Conservation (phyloP, 2,113 vertebrate genomes). For the Miniopterus natalensis region DNA sequence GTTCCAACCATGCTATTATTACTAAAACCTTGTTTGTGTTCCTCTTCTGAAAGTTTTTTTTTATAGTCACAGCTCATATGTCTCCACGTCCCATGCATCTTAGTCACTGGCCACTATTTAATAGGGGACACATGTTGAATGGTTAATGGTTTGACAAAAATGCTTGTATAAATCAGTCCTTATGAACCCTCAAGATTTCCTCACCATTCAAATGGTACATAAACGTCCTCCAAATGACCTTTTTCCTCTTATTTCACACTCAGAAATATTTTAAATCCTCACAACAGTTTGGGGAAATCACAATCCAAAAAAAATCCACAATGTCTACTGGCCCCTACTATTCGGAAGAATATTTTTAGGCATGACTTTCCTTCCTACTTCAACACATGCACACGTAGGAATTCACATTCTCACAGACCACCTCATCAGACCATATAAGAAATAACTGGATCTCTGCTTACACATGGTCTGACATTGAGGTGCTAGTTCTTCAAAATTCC, state of each 20-base stretch:
- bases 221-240: not conserved
- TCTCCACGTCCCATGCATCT: not conserved
- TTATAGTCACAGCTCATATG: not conserved
- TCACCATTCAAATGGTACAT: not conserved
- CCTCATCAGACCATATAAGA: not conserved
- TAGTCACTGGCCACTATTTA: not conserved
- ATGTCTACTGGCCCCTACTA: not conserved
- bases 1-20: not conserved
- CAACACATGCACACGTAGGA: not conserved
- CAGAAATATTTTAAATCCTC: conserved; percentile 3
- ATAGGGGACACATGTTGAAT: not conserved
- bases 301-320: not conserved
- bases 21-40: not conserved
- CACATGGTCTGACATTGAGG: not conserved
- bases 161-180: conserved; percentile 4
- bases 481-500: not conserved
- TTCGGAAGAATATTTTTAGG: not conserved
- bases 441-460: not conserved
- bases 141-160: not conserved
- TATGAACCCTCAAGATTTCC: not conserved
- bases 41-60: not conserved
- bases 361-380: not conserved
- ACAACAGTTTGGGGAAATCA: not conserved
- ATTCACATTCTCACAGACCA: not conserved
- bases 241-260: conserved; percentile 22